Conservation (phyloP, 1,140 invertebrate species). For the Caligus rogercresseyi region DNA sequence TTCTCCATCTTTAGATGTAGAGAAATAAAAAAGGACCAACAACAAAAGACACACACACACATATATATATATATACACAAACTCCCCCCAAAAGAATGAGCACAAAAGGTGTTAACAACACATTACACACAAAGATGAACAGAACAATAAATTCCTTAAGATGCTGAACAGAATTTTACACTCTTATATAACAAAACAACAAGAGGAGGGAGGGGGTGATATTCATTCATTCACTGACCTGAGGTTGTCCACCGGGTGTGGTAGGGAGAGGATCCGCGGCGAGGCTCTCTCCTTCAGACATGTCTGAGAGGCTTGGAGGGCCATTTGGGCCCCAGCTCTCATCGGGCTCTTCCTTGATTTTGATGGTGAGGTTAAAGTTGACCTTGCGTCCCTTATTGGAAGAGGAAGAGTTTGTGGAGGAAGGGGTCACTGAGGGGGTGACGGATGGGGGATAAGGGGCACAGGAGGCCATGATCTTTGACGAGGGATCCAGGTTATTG, state of each 20-base stretch:
- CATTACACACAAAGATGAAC: no score
- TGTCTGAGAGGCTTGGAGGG: neutral
- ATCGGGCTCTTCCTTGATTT: constrained; percentile 15
- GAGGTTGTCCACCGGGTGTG: constrained; percentile 7
- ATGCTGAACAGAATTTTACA: neutral
- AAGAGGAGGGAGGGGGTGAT: no score
- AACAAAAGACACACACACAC: no score
- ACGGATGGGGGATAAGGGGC: neutral
- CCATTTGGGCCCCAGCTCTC: neutral
- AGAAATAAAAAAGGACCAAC: neutral
- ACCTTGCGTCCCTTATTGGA: neutral
- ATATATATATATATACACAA: no score
- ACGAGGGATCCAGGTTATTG: neutral
- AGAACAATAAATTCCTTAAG: neutral
- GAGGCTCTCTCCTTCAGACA: neutral
- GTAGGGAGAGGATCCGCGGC: neutral
- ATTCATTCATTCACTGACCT: neutral
- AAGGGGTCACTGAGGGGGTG: no score
- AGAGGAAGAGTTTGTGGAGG: neutral
- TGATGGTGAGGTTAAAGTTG: constrained; percentile 4
- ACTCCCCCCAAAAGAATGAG: no score
- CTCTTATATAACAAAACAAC: neutral
- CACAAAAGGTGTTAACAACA: neutral
- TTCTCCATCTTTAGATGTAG: neutral
- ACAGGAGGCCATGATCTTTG: neutral